Evolutionary conservation across 2,113 vertebrate genomes (phyloP).

Genomic region (Rhegmatorhina hoffmannsi): DNA sequence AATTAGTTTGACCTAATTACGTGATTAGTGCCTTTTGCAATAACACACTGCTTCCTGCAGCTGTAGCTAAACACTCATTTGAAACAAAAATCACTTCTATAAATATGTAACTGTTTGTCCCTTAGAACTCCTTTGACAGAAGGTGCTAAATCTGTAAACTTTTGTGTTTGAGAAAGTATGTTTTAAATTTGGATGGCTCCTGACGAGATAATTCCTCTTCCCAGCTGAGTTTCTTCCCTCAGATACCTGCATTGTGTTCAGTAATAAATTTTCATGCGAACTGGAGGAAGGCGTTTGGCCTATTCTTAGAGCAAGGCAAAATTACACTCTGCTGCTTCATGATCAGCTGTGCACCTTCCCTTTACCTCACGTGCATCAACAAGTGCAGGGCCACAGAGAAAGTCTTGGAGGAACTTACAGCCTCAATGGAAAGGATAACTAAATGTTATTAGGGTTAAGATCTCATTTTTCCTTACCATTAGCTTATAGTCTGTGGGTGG

Average conservation of each 20-base stretch:
- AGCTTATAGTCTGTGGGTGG: neutral
- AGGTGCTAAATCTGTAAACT: neutral
- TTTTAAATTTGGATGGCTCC: neutral
- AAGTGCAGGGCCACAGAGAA: neutral
- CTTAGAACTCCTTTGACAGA: neutral
- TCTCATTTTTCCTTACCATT: neutral
- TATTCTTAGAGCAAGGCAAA: constrained; percentile 40
- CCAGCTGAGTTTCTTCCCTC: neutral
- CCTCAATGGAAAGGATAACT: neutral
- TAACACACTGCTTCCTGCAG: neutral
- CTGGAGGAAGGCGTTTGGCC: constrained; percentile 38
- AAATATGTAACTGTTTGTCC: neutral
- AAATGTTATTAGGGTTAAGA: neutral
- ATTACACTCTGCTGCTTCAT: neutral
- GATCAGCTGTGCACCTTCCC: neutral
- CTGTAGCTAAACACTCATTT: neutral
- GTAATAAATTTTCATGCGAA: constrained; percentile 18
- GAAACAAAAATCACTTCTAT: neutral
- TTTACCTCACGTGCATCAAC: neutral
- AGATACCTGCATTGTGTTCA: constrained; percentile 4
- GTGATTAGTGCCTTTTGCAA: neutral
- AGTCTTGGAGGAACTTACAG: neutral
- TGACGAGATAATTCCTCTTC: neutral
- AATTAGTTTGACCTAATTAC: neutral
- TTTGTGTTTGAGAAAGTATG: neutral